These are phyloP conservation scores for Diprion similis DNA, from an alignment of 1,140 invertebrate species.

Conservation along the genomic window DNA sequence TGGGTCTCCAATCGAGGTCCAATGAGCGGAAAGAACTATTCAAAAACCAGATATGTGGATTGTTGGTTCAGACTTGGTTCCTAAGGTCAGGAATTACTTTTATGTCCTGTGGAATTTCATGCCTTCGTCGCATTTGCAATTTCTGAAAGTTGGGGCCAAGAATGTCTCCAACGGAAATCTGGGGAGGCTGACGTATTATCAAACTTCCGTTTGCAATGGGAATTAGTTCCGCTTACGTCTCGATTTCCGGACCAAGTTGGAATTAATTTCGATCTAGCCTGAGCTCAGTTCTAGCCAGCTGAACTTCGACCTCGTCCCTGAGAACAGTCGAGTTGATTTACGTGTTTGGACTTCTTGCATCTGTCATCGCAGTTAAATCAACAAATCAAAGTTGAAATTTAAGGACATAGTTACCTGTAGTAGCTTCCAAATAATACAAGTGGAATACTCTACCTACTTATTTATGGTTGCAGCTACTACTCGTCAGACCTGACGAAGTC, in stretches of 20 bases:
- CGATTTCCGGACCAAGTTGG: constrained; percentile 6
- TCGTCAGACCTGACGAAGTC: too few species aligned
- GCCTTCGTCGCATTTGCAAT: background rate
- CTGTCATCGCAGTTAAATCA: too few species aligned
- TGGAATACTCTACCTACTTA: too few species aligned
- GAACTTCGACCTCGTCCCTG: background rate
- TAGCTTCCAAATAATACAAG: too few species aligned
- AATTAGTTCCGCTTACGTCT: constrained; percentile 4
- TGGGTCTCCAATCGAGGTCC: too few species aligned
- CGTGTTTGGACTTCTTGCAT: too few species aligned
- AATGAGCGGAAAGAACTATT: too few species aligned
- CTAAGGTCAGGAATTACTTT: background rate
- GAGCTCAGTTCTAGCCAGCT: background rate
- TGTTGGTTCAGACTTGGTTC: background rate
- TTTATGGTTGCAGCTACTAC: too few species aligned
- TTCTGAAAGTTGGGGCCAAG: background rate
- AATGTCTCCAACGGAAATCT: background rate
- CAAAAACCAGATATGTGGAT: background rate
- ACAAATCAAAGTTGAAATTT: too few species aligned
- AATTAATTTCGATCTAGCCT: background rate
- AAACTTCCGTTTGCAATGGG: constrained; percentile 7
- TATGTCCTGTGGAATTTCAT: background rate
- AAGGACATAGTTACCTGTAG: too few species aligned
- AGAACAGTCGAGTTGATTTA: too few species aligned
- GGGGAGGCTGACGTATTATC: constrained; percentile 3